Base-by-base conservation (phyloP, 2,797 vertebrate genomes). In the Cichlasoma orientale region DNA sequence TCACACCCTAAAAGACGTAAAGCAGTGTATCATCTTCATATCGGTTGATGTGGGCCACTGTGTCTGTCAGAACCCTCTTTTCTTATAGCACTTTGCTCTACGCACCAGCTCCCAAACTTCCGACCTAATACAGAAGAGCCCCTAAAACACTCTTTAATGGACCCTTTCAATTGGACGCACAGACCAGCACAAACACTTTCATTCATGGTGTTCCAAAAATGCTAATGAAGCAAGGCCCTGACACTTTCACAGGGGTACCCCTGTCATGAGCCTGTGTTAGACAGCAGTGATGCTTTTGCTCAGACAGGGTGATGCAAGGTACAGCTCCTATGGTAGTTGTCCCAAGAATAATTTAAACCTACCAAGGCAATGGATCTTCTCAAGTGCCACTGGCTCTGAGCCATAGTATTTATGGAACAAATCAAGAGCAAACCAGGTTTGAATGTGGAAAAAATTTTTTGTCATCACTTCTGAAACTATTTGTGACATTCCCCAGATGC, bases 131-230 rank as follows among this genome's bases (percentile, higher is more conserved):
- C 78, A 78, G 79, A 54, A 72, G 70, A 90, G 85, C 76, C 74
- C 75, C 59, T 89, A 89, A 92, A 92, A 90, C 84, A 85, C 84
- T 89, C 82, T 85, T 91, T 94, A 92, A 93, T 94, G 75, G 90
- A 92, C 82, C 87, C 87, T 91, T 93, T 94, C 86, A 93, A 90
- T 69, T 78, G 87, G 80, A 57, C 41, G 47, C 84, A 66, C 79
- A 90, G 86, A 90, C 89, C 82, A 93, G 92, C 94, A 95, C 88
- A 94, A 94, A 93, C 87, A 80, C 82, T 80, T 86, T 92, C 87
- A 93, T 94, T 95, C 94, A 94, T 80, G 77, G 77, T 57, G 83
- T 80, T 94, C 94, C 94, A 95, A 81, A 93, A 91, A 95, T 95
- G 93, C 92, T 83, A 95, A 95, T 95, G 86, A 87, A 86, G 83